phyloP scores from a whole-genome alignment of 2,888 invertebrate genomes.

The Himalopsyche kuldschensis region DNA sequence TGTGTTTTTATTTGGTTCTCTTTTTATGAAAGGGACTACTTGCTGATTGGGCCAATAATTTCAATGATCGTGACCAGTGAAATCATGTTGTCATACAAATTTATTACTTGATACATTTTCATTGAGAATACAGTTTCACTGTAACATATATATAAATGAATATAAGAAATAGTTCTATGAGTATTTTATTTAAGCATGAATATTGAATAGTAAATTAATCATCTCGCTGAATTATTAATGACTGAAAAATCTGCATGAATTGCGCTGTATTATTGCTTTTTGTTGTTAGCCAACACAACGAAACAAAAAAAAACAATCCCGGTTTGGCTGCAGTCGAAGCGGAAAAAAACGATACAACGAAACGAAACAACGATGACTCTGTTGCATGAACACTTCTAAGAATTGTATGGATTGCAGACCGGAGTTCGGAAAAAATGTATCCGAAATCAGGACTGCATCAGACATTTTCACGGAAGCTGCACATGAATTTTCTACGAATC shows the following conservation, averaged over 20 bases:
- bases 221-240: neutral
- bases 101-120: too few relatives aligned
- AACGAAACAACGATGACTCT: neutral
- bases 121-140: too few relatives aligned
- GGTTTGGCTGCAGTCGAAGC: neutral
- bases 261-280: neutral
- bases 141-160: too few relatives aligned
- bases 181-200: neutral
- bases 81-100: too few relatives aligned
- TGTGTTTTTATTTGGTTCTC: too few relatives aligned
- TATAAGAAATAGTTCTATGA: too few relatives aligned
- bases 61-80: too few relatives aligned
- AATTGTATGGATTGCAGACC: neutral
- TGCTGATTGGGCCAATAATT: too few relatives aligned
- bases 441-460: neutral
- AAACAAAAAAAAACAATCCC: neutral
- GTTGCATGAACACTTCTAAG: neutral
- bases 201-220: neutral
- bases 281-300: neutral
- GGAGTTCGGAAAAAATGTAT: constrained; percentile 5
- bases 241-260: neutral
- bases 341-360: neutral
- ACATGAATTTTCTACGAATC: too few relatives aligned
- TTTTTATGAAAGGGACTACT: too few relatives aligned
- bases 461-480: too few relatives aligned